Evolutionary conservation across 2,113 vertebrate genomes (phyloP).

Genomic region (Forbesichthys agassizii): DNA sequence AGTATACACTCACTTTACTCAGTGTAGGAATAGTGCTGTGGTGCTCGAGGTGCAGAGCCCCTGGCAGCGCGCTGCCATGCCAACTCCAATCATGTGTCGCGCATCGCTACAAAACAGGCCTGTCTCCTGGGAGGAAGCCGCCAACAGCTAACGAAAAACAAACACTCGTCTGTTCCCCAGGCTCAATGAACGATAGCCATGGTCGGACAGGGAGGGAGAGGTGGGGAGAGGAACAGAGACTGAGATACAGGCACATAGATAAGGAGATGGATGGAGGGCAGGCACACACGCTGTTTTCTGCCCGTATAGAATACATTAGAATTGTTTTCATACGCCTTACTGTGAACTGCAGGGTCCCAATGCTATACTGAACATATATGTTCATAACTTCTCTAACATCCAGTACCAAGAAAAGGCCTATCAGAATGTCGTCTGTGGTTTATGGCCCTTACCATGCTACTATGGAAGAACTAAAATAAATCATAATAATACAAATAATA

Average conservation of each 20-base stretch:
- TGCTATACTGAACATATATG: no score
- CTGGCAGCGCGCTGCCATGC: slow-evolving; percentile 64
- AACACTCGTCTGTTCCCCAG: slow-evolving; percentile 57
- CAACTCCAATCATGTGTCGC: slow-evolving; percentile 73
- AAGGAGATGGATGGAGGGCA: slow-evolving; percentile 2
- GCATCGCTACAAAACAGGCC: slow-evolving; percentile 59
- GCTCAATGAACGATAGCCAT: slow-evolving; percentile 34
- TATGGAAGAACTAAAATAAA: no score
- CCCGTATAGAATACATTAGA: not conserved
- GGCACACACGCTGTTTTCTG: not conserved
- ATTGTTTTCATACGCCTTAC: slow-evolving; percentile 21
- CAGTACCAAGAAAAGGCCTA: no score
- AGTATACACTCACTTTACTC: slow-evolving; percentile 28
- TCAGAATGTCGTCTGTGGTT: no score
- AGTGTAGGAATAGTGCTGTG: slow-evolving; percentile 41
- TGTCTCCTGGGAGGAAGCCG: slow-evolving; percentile 54
- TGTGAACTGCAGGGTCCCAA: slow-evolving; percentile 6
- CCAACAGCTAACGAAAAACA: slow-evolving; percentile 66
- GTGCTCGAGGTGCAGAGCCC: slow-evolving; percentile 58
- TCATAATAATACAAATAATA: no score
- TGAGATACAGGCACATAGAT: slow-evolving; percentile 21
- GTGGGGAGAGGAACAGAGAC: slow-evolving; percentile 12
- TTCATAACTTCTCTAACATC: no score
- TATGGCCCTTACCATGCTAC: no score
- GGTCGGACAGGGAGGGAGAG: not conserved